Percentiles rank a stretch among this genome's conserved stretches.
phyloP scores from a whole-genome alignment of 2,113 vertebrate species.

The Alectura lathami region DNA sequence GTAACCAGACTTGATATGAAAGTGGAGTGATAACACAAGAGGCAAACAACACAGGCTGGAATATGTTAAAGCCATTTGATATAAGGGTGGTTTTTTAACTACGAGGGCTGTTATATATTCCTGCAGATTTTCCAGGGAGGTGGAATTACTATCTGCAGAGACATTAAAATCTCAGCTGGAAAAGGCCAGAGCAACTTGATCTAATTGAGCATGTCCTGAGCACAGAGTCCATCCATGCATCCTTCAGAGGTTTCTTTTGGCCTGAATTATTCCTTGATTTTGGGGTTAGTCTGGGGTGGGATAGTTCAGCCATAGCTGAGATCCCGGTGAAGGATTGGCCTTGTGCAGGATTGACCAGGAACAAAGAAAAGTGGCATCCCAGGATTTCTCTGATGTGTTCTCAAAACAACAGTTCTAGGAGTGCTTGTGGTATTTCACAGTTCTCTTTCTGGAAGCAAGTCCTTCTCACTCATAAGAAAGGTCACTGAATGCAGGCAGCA shows the following conservation, averaged over 20 bases:
- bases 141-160: neutral
- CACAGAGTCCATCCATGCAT: fast-evolving
- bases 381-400: neutral
- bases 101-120: neutral
- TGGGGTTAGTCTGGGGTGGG: neutral
- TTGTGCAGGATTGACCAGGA: neutral
- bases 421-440: neutral
- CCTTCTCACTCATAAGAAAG: neutral
- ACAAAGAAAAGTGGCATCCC: neutral
- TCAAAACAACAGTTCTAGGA: neutral
- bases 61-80: neutral
- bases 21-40: neutral
- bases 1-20: neutral
- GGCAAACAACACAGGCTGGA: neutral
- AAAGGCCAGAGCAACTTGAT: neutral
- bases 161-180: neutral
- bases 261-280: neutral
- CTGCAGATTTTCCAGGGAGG: neutral
- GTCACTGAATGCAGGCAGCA: conserved; percentile 13
- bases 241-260: neutral
- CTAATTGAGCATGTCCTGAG: neutral
- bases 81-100: neutral
- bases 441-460: neutral
- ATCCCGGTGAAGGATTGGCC: neutral
- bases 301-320: neutral